Base-by-base conservation (phyloP, 2,113 vertebrate species). In the Petaurus breviceps region DNA sequence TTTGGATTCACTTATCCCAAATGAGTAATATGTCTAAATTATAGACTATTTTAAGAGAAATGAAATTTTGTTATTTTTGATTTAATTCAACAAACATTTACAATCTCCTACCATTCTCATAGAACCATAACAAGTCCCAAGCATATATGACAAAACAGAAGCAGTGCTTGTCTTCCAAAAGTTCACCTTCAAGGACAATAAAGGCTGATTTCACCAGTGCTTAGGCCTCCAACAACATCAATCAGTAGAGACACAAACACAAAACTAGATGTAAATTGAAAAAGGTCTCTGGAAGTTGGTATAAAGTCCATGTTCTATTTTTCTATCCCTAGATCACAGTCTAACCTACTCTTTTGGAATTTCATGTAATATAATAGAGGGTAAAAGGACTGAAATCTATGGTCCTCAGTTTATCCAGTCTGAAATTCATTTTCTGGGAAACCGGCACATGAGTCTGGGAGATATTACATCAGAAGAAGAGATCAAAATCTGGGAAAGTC, bases 41-140 rank as follows among this genome's bases (percentile, higher is more conserved):
- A 7, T n/a, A 49, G 55, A 90, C 52, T 96, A 91, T 96, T 95
- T 94, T 96, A 90, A 96, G 91, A 93, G 92, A 95, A 94, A 90
- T 96, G 9, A 5, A 95, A 11, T 28, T 97, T 96, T 1, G 54
- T 94, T 95, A 94, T 31, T 96, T 96, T 92, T 7, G 16, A 37
- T 68, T n/a, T 68, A 68, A n/a, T 37, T 68, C 61, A 68, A 37
- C 61, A 37, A n/a, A 68, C 14, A 16, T 68, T 68, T 68, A 16
- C 31, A 68, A n/a, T n/a, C 31, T 37, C 31, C 14, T n/a, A n/a
- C 31, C 12, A 37, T n/a, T n/a, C 16, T 68, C 14, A 68, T 2
- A 61, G 57, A 61, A 26, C 12, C 61, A n/a, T 37, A 12, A 68
- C 25, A 55, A 24, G 26, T 28, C 61, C 61, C 3, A n/a, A 5